Evolutionary conservation across 1,140 invertebrate genomes (phyloP).

Genomic region (Magallana gigas): DNA sequence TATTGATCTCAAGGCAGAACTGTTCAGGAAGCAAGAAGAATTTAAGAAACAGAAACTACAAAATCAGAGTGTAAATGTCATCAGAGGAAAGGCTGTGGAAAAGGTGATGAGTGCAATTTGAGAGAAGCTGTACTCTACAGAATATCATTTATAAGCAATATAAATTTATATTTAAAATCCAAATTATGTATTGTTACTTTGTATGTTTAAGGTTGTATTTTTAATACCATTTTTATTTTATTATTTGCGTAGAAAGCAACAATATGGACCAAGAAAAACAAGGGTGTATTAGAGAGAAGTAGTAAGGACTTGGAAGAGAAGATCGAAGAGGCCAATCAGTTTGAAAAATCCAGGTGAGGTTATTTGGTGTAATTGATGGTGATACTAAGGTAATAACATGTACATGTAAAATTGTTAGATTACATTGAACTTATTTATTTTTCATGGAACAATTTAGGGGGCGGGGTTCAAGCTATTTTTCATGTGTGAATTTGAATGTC

Average conservation of each 20-base stretch:
- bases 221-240: neutral
- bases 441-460: too few relatives aligned
- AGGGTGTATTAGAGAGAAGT: slow-evolving; percentile 81
- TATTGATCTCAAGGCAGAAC: slow-evolving; percentile 79
- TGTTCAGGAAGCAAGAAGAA: slow-evolving; percentile 78
- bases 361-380: too few relatives aligned
- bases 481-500: too few relatives aligned
- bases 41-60: slow-evolving; percentile 72
- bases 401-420: too few relatives aligned
- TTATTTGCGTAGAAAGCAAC: slow-evolving; percentile 63
- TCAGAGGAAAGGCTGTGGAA: slow-evolving; percentile 66
- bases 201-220: too few relatives aligned
- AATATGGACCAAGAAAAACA: slow-evolving; percentile 76
- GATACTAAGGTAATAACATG: too few relatives aligned
- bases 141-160: too few relatives aligned
- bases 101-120: slow-evolving; percentile 59
- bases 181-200: too few relatives aligned
- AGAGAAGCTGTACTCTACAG: neutral
- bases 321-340: slow-evolving; percentile 82
- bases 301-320: slow-evolving; percentile 81
- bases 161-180: too few relatives aligned
- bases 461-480: too few relatives aligned
- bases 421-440: too few relatives aligned
- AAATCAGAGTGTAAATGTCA: slow-evolving; percentile 52
- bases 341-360: slow-evolving; percentile 84